Percentiles rank a stretch among this genome's conserved stretches.
These are phyloP conservation scores for Heliconius congener DNA, from an alignment of 1,140 invertebrate species.

Conservation along the genomic window DNA sequence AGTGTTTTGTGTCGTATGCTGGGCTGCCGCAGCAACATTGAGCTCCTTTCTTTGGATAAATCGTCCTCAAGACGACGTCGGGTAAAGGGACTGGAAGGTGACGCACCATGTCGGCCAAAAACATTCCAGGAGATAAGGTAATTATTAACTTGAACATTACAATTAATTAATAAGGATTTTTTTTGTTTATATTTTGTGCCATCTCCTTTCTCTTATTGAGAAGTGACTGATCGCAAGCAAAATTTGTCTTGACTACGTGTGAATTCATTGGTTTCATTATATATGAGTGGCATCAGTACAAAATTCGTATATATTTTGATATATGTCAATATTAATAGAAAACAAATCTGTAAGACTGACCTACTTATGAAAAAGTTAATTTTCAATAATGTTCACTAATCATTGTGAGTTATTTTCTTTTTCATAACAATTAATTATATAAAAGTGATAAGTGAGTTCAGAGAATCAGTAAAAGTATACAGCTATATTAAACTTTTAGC, in stretches of 20 bases:
- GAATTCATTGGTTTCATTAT: neutral
- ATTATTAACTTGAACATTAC: slow-evolving; percentile 41
- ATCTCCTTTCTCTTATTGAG: slow-evolving; percentile 63
- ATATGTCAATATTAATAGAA: neutral
- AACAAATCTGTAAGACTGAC: neutral
- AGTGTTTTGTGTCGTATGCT: slow-evolving; percentile 79
- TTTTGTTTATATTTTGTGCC: slow-evolving; percentile 65
- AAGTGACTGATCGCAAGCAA: slow-evolving; percentile 40
- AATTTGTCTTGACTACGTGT: slow-evolving; percentile 22
- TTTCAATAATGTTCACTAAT: neutral
- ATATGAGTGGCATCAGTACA: neutral
- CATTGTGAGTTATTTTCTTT: neutral
- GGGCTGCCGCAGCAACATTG: slow-evolving; percentile 74
- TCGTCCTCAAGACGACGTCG: slow-evolving; percentile 74
- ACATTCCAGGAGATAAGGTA: slow-evolving; percentile 79
- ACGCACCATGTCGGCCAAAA: slow-evolving; percentile 78
- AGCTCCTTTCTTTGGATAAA: slow-evolving; percentile 78
- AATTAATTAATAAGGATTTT: slow-evolving; percentile 56
- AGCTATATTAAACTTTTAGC: no score
- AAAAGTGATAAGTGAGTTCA: no score
- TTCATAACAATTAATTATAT: neutral
- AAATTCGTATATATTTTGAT: neutral
- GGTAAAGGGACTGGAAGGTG: slow-evolving; percentile 64
- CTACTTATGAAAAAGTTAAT: slow-evolving; percentile 1
- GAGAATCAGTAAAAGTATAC: no score